Conservation (phyloP, 1,140 invertebrate species). For the Caerostris extrusa region DNA sequence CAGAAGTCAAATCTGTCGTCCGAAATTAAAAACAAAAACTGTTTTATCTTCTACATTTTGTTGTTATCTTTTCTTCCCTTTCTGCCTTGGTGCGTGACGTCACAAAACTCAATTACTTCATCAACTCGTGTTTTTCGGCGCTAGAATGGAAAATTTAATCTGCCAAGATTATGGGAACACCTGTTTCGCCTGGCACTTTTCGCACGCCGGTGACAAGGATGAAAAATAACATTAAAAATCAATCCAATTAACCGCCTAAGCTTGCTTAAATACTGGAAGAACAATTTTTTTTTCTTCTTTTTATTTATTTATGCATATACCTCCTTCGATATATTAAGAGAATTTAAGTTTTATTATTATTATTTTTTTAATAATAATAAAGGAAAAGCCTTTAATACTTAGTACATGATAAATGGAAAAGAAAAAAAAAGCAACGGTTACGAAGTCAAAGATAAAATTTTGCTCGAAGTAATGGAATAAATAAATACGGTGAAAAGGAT, state of each 20-base stretch:
- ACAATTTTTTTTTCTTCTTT: no score
- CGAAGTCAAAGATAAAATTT: no score
- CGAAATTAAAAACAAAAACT: neutral
- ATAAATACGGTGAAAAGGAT: no score
- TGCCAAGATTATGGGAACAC: conserved; percentile 36
- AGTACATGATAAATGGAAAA: no score
- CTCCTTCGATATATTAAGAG: no score
- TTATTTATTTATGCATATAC: no score
- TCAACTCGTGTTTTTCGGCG: neutral
- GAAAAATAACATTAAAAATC: conserved; percentile 25
- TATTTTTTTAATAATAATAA: no score
- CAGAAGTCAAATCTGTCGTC: conserved; percentile 10
- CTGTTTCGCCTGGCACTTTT: conserved; percentile 7
- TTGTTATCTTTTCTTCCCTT: no score
- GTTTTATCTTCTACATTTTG: neutral
- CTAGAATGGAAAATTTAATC: conserved; percentile 56
- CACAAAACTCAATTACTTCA: conserved; percentile 51
- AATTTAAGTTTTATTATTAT: no score
- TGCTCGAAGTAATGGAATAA: no score
- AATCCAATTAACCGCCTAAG: neutral
- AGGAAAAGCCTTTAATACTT: no score
- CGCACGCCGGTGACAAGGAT: neutral
- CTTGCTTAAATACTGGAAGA: neutral
- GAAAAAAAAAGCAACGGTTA: no score
- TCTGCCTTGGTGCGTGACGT: conserved; percentile 22